A percentile compares a stretch with the other conserved stretches of the same genome.
phyloP scores from a whole-genome alignment of 2,797 vertebrate genomes.

The Lagorchestes hirsutus region DNA sequence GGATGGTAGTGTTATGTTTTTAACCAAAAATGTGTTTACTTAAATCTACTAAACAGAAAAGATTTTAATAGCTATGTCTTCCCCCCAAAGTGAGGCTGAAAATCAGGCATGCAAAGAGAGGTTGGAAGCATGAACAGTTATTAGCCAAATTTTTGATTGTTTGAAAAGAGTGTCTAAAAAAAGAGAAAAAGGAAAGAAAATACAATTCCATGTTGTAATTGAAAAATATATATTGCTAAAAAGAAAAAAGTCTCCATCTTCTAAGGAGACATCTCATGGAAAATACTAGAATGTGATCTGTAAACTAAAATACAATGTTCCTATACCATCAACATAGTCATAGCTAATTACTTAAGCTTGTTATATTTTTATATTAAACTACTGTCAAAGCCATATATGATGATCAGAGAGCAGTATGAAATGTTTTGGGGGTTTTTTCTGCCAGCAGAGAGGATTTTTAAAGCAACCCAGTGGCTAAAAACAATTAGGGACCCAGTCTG shows the following conservation, averaged over 20 bases:
- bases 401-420: constrained; percentile 73
- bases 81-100: constrained; percentile 76
- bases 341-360: constrained; percentile 76
- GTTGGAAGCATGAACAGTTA: constrained; percentile 84
- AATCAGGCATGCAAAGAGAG: constrained; percentile 87
- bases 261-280: constrained; percentile 86
- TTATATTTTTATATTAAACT: constrained; percentile 76
- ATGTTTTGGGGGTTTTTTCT: constrained; percentile 62
- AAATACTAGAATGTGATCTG: constrained; percentile 91
- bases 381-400: constrained; percentile 76
- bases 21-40: constrained; percentile 77
- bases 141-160: constrained; percentile 88
- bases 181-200: constrained; percentile 83
- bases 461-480: constrained; percentile 69
- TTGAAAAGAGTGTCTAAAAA: constrained; percentile 76
- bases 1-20: not conserved
- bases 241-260: constrained; percentile 90
- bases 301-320: constrained; percentile 96
- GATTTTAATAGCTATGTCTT: constrained; percentile 44
- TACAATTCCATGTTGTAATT: constrained; percentile 89
- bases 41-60: constrained; percentile 68
- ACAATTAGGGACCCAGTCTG: constrained; percentile 55
- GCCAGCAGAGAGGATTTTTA: constrained; percentile 60
- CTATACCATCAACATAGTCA: constrained; percentile 84
- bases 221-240: constrained; percentile 84